Percentiles rank a stretch among this genome's conserved stretches.
Conservation (phyloP, 2,113 vertebrate genomes). For the Cricetomys ansorgei region DNA sequence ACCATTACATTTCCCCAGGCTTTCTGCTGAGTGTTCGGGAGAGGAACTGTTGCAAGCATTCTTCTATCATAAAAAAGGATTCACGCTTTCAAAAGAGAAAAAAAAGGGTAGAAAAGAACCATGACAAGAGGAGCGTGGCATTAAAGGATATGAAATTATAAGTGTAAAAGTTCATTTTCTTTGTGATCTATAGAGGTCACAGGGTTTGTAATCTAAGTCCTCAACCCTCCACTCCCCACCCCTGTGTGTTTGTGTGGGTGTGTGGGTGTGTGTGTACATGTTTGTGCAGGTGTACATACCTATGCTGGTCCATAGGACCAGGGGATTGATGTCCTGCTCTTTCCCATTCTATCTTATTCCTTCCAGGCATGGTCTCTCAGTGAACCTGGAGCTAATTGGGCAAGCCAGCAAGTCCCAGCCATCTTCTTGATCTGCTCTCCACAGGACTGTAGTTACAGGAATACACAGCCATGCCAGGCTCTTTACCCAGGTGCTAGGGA, state of each 20-base stretch:
- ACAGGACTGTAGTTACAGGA: no score
- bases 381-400: background rate
- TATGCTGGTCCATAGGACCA: background rate
- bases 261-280: background rate
- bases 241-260: background rate
- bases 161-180: slow-evolving; percentile 66
- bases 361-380: background rate
- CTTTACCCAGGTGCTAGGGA: background rate
- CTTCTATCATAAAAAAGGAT: slow-evolving; percentile 43
- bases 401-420: background rate
- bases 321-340: background rate
- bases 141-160: slow-evolving; percentile 41
- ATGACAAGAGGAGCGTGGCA: slow-evolving; percentile 26
- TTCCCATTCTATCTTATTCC: background rate
- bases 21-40: slow-evolving; percentile 59
- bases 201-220: slow-evolving; percentile 24
- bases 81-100: slow-evolving; percentile 30
- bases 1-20: slow-evolving; percentile 47
- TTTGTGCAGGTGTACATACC: background rate
- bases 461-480: background rate
- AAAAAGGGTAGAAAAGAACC: background rate
- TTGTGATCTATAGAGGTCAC: background rate
- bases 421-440: background rate
- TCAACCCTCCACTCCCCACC: slow-evolving; percentile 19
- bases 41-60: slow-evolving; percentile 48